Evolutionary conservation across 2,888 invertebrate species (phyloP).

Genomic region (Osedax fenrisi): DNA sequence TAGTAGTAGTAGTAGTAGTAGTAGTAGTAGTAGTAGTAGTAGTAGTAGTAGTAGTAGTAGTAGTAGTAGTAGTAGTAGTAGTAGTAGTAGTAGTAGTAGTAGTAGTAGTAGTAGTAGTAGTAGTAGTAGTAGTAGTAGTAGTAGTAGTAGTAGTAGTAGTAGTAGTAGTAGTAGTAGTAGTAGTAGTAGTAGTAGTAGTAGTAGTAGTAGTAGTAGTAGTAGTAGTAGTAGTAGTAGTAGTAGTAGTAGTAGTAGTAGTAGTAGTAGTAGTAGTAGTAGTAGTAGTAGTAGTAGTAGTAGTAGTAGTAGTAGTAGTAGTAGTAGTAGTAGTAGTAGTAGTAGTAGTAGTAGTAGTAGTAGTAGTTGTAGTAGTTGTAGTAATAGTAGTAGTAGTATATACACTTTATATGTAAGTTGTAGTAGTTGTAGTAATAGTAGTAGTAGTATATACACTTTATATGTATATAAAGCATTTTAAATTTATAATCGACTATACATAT

Average conservation of each 20-base stretch:
- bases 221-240: not conserved
- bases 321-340: not conserved
- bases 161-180: not conserved
- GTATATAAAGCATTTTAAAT: too few species aligned
- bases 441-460: too few species aligned
- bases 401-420: too few species aligned
- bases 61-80: not conserved
- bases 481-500: too few species aligned
- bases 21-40: not conserved
- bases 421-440: conserved; percentile 12
- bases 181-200: not conserved
- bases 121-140: not conserved
- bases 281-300: not conserved
- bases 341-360: not conserved
- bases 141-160: not conserved
- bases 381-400: conserved; percentile 7
- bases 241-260: not conserved
- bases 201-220: not conserved
- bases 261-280: not conserved
- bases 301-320: not conserved
- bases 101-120: not conserved
- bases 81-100: not conserved
- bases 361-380: conserved; percentile 9
- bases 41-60: not conserved
- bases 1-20: not conserved